Evolutionary conservation across 2,797 vertebrate species (phyloP).

Genomic region (Chlorospingus semifuscus): DNA sequence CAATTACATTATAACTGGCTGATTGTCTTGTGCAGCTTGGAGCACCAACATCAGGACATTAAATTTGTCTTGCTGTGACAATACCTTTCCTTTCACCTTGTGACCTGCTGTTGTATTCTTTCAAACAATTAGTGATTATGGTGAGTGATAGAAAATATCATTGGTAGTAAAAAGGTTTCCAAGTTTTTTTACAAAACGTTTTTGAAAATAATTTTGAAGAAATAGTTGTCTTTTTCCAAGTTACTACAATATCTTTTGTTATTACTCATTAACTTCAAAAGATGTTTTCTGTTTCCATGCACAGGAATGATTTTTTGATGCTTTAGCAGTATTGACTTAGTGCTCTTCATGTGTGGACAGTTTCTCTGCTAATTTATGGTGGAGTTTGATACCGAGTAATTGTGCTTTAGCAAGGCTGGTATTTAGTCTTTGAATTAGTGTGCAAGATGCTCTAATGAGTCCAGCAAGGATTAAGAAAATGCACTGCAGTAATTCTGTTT

Average conservation of each 20-base stretch:
- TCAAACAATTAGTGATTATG: background rate
- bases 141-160: background rate
- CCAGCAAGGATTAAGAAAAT: background rate
- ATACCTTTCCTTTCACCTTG: background rate
- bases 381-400: background rate
- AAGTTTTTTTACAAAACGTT: background rate
- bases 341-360: background rate
- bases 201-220: background rate
- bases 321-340: background rate
- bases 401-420: background rate
- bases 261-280: background rate
- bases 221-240: background rate
- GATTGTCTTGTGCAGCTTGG: background rate
- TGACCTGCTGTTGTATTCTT: background rate
- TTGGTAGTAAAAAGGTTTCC: background rate
- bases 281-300: rapidly evolving
- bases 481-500: background rate
- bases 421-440: background rate
- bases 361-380: background rate
- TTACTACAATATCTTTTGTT: background rate
- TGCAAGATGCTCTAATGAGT: background rate
- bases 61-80: background rate
- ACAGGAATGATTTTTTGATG: background rate
- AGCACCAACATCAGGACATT: background rate
- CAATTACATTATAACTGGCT: background rate